Percentiles rank a stretch among this genome's conserved stretches.
These are phyloP conservation scores for Nicator chloris DNA, from an alignment of 2,113 vertebrate genomes.

Conservation along the genomic window DNA sequence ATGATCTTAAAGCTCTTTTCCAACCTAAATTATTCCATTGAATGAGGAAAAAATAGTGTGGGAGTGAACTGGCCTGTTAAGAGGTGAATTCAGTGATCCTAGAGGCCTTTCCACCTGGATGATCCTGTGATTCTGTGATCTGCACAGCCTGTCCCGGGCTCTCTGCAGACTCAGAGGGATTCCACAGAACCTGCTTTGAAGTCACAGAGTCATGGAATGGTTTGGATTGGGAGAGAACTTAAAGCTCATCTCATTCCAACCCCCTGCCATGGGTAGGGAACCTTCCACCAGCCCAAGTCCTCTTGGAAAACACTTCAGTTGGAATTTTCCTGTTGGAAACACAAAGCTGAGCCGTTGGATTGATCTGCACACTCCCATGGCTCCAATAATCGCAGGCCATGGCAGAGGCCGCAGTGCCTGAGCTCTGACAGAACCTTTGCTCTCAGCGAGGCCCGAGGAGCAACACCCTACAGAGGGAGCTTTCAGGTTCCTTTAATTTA, in stretches of 20 bases:
- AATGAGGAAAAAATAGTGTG: not conserved
- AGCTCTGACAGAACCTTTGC: not conserved
- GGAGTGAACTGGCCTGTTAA: fast-evolving
- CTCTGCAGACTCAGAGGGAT: not conserved
- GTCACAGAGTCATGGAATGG: fast-evolving
- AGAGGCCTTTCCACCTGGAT: not conserved
- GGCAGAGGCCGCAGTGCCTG: not conserved
- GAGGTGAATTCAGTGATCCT: not conserved
- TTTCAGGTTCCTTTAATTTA: conserved; percentile 24
- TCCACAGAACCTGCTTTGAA: not conserved
- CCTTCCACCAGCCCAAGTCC: not conserved
- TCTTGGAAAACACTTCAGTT: not conserved
- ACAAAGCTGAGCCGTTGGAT: fast-evolving
- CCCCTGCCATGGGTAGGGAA: not conserved
- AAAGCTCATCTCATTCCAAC: not conserved
- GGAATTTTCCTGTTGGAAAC: not conserved
- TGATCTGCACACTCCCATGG: not conserved
- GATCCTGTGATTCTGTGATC: not conserved
- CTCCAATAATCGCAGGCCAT: not conserved
- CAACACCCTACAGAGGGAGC: not conserved
- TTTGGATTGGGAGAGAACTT: not conserved
- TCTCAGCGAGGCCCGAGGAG: not conserved
- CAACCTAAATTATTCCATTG: no score
- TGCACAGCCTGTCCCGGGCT: not conserved
- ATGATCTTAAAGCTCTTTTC: not conserved